Conservation (phyloP, 2,113 vertebrate species). For the Embiotoca jacksoni region DNA sequence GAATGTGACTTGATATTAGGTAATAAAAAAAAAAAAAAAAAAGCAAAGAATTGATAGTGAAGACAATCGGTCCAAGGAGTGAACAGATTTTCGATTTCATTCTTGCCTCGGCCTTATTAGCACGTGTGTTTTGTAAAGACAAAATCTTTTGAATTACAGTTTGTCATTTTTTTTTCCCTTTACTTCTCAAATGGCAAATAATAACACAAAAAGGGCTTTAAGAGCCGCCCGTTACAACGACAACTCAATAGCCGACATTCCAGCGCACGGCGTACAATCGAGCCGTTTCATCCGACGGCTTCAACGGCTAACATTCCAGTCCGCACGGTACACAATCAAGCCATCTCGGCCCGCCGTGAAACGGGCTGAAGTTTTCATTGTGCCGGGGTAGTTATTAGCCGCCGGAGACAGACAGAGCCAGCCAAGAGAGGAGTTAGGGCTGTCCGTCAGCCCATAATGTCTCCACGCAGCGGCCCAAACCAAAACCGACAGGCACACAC, state of each 20-base stretch:
- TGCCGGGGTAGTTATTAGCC: slow-evolving; percentile 54
- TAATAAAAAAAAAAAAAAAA: too few relatives aligned
- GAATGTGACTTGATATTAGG: too few relatives aligned
- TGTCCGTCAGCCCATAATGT: slow-evolving; percentile 74
- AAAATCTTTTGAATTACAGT: too few relatives aligned
- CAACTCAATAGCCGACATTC: slow-evolving; percentile 51
- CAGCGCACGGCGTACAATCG: slow-evolving; percentile 30
- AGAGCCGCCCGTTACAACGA: not conserved
- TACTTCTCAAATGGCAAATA: too few relatives aligned
- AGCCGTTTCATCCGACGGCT: slow-evolving; percentile 40
- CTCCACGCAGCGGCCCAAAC: slow-evolving; percentile 75
- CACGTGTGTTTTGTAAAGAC: too few relatives aligned
- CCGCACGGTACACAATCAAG: slow-evolving; percentile 56
- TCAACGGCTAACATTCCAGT: slow-evolving; percentile 56
- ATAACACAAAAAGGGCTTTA: too few relatives aligned
- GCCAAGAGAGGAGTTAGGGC: slow-evolving; percentile 77
- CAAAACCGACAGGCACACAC: slow-evolving; percentile 81
- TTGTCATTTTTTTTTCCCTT: too few relatives aligned
- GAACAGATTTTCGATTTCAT: too few relatives aligned
- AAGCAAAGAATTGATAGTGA: too few relatives aligned
- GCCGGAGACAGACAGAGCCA: slow-evolving; percentile 53
- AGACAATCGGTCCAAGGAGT: too few relatives aligned
- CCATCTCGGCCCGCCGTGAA: slow-evolving; percentile 44
- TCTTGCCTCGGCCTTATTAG: too few relatives aligned
- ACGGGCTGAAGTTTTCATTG: slow-evolving; percentile 61